Evolutionary conservation across 2,113 vertebrate genomes (phyloP), one percentile per base, ranked within the genome.

Genomic region (Phylloscopus trochilus): DNA sequence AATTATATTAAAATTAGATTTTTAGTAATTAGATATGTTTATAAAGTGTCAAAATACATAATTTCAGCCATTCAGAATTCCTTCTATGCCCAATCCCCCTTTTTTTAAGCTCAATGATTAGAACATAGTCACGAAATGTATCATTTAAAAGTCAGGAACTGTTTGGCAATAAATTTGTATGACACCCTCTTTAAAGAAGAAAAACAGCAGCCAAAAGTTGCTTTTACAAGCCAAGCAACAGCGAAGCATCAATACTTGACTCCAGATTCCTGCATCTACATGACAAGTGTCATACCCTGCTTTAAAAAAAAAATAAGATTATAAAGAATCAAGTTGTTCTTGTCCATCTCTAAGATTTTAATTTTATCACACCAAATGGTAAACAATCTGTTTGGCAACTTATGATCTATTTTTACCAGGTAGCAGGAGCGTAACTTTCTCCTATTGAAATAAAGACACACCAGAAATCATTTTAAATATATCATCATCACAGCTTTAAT

Each of bases 381-480:
- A 97, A 96, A 96, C 92, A 96, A 95, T 95, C 96, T 97, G 96
- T 93, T 95, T 96, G 76, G 86, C 55, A 94, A 90, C n/a, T 89
- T 72, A n/a, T 33, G 11, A 66, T 91, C 85, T 96, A 97, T 97
- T 96, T 95, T 95, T 97, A 96, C 64, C 83, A 95, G 89, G 94
- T 94, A 93, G 68, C 73, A 81, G 9, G 47, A 96, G 64, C 3
- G 1, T 13, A 94, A 90, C 64, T 78, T 90, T 39, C 67, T 81
- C 47, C 83, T 70, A 68, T 23, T 89, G 89, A 93, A 70, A 87
- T 59, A 56, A 83, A 83, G 76, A 37, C 43, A 77, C 23, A 23
- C 5, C 22, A 86, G 51, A 86, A 83, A 56, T 35, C 43, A 18
- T 30, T 81, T 86, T 52, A 80, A 93, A 90, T 35, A 77, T n/a